A percentile compares a stretch with the other conserved stretches of the same genome.
Evolutionary conservation across 1,140 invertebrate species (phyloP).

Genomic region (Halotydeus destructor): DNA sequence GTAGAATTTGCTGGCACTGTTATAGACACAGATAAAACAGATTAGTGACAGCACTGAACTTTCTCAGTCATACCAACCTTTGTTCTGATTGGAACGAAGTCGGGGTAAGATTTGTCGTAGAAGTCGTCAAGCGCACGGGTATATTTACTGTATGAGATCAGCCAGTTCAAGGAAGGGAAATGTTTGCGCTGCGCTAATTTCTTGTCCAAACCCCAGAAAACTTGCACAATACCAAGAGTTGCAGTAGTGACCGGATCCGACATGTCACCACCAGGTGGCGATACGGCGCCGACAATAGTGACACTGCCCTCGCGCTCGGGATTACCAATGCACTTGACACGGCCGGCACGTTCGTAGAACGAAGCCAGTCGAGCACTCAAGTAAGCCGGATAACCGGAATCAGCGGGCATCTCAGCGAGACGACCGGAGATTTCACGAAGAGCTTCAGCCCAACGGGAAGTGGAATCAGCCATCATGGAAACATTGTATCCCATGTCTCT

Average conservation of each 20-base stretch:
- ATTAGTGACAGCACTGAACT: constrained; percentile 1
- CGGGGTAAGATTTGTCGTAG: constrained; percentile 96
- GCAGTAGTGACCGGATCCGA: constrained; percentile 98
- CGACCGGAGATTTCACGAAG: constrained; percentile 99
- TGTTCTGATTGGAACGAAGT: constrained; percentile 68
- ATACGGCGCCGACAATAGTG: constrained; percentile 97
- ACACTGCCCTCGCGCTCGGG: constrained; percentile 94
- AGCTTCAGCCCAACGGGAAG: constrained; percentile 98
- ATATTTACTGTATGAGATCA: constrained; percentile 99
- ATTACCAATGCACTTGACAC: constrained; percentile 89
- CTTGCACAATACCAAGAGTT: constrained; percentile 96
- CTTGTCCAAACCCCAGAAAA: constrained; percentile 96
- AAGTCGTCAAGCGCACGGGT: constrained; percentile 93
- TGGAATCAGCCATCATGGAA: constrained; percentile 99
- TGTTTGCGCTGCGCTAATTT: constrained; percentile 98
- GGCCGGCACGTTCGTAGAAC: constrained; percentile 96
- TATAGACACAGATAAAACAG: constrained; percentile 7
- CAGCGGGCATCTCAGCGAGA: constrained; percentile 98
- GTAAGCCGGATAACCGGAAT: constrained; percentile 91
- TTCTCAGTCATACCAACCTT: constrained; percentile 21
- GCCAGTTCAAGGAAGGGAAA: constrained; percentile 99
- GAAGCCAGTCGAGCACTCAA: constrained; percentile 89
- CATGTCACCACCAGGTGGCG: constrained; percentile 98
- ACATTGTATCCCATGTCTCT: constrained; percentile 99
- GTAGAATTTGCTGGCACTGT: constrained; percentile 74